Base-by-base conservation (phyloP, 2,888 invertebrate genomes). In the Chymomyza fuscimana region DNA sequence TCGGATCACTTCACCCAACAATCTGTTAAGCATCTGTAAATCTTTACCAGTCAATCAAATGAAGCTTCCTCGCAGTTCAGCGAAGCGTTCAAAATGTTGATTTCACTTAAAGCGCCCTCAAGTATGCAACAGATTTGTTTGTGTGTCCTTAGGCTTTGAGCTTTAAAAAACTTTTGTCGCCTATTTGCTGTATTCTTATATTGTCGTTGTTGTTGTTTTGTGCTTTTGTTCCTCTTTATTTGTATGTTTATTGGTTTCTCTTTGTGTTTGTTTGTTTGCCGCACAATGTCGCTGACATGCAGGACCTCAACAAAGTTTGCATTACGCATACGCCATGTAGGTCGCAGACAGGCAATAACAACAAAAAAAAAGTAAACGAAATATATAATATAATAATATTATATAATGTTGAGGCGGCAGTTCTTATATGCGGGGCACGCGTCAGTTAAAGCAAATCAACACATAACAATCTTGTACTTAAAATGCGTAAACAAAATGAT, bases 401-500 rank as follows among this genome's bases (percentile, higher is more conserved):
- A 40, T 40, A 40, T 40, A 40, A 40, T 40, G 40, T 10, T 10
- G 74, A 69, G 79, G 63, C 58, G 72, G 67, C 70, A 69, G 60
- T 76, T 84, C 86, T 77, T 79, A 85, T 76, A 87, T 85, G 87
- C 86, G 86, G 87, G 83, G 83, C 83, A 87, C 83, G 83, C 83
- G 87, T 87, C 83, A 82, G 87, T 87, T 83, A 73, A 85, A 79
- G 81, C 78, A 85, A 85, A 85, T 85, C 85, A 85, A 86, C 85
- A 86, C 88, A 86, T 88, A 85, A 84, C 87, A 88, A 88, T 86
- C 87, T 84, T 83, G 88, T 86, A 86, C 86, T 85, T 88, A 88
- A 88, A 88, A 88, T 85, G 87, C 88, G 86, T 88, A 86, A 88
- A 88, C 86, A 88, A 78, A 85, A 81, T 82, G 86, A 86, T 86